Conservation (phyloP, 2,113 vertebrate genomes). For the Seriola aureovittata region DNA sequence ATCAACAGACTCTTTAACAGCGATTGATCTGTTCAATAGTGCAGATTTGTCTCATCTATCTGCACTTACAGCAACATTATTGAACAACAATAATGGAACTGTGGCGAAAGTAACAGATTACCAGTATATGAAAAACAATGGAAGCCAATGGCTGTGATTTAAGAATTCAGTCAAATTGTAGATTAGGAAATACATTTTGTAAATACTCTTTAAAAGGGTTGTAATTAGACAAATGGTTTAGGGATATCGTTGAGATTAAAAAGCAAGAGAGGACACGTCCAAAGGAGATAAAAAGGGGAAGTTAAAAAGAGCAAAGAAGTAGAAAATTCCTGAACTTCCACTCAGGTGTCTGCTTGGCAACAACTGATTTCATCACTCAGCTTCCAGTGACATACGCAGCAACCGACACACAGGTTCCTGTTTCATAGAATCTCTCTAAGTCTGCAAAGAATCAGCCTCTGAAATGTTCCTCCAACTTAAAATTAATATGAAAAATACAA, state of each 20-base stretch:
- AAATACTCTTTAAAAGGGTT: no score
- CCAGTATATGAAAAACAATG: background rate
- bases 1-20: no score
- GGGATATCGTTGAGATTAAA: background rate
- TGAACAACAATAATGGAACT: background rate
- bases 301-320: background rate
- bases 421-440: background rate
- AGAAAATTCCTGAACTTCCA: background rate
- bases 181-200: background rate
- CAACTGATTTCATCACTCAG: conserved; percentile 35
- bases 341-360: conserved; percentile 33
- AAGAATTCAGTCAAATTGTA: background rate
- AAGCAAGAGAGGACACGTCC: background rate
- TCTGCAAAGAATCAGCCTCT: background rate
- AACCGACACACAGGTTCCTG: background rate
- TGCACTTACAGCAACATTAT: no score
- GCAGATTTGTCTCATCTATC: background rate
- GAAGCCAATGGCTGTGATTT: background rate
- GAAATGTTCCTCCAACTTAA: background rate
- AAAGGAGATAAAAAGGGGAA: background rate
- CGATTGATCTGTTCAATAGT: no score
- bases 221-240: no score
- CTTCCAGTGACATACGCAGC: background rate
- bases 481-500: background rate
- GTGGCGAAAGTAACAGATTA: background rate